Base-by-base conservation (phyloP, 2,888 invertebrate genomes). In the Hydropsyche betteni region DNA sequence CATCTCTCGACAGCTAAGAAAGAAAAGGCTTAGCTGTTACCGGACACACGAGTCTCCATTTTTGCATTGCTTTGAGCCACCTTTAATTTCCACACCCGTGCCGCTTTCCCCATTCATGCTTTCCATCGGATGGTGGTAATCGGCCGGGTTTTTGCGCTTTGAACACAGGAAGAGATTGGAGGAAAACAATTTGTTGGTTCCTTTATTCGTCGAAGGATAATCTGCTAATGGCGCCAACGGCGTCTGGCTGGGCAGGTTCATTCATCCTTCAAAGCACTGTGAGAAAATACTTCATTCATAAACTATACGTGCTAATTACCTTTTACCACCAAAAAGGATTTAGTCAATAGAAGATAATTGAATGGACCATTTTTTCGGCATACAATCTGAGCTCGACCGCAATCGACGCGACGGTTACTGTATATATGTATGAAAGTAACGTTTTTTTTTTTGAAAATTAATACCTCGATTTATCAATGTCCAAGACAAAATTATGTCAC, bases 1-100 rank as follows among this genome's bases (percentile, higher is more conserved):
- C 70, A 58, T 70, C 74, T 74, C 68, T 24, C 24, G 24, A 24
- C 24, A 24, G 24, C 24, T 24, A 24, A 68, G 68, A 50, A 36
- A 55, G 77, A 78, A 78, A 75, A 69, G 52, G 55, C 55, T 76
- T 68, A 69, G 69, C 70, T 71, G 70, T 76, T 75, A 78, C 72
- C 72, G 77, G 77, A 77, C 77, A 77, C 76, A 64, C 38, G 50
- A 52, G 53, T 38, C 58, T 33, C 69, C 34, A 34, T 75, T 70
- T 75, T 64, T 24, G 58, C 70, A 61, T 55, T 53, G n/a, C 64
- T 64, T 36, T 64, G 64, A 34, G 36, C 12, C 10, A 64, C 36
- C 34, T 64, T 64, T 64, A 14, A 24, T 36, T 64, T 36, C 44
- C 52, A 52, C 52, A 10, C 5, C 53, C 12, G 24, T 8, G 3